Evolutionary conservation across 1,140 invertebrate species (phyloP).

Genomic region (Bombus difficillimus): DNA sequence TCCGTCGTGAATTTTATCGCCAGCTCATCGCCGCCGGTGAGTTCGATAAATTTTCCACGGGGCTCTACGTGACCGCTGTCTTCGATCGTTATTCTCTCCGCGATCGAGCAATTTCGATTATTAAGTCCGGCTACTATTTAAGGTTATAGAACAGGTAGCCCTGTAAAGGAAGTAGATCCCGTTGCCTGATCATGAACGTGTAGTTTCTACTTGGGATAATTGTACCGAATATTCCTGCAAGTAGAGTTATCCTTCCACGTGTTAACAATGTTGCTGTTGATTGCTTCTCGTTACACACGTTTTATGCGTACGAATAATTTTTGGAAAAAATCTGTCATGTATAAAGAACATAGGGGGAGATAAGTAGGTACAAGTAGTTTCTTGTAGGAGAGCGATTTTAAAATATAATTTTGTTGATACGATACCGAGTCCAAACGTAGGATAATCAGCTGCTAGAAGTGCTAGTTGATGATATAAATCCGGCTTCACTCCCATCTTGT

Average conservation of each 20-base stretch:
- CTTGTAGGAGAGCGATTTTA: no score
- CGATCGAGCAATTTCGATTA: conserved; percentile 29
- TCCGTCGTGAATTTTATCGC: conserved; percentile 44
- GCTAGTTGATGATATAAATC: no score
- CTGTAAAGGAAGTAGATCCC: not conserved
- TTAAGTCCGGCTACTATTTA: not conserved
- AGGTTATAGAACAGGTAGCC: not conserved
- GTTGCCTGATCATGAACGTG: not conserved
- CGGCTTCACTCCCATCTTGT: no score
- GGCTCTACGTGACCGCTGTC: not conserved
- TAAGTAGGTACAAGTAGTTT: no score
- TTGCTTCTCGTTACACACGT: not conserved
- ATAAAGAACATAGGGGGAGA: not conserved
- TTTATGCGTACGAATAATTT: not conserved
- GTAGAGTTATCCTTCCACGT: not conserved
- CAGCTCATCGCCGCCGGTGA: conserved; percentile 4
- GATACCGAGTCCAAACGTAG: not conserved
- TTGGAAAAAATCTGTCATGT: not conserved
- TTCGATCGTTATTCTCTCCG: conserved; percentile 12
- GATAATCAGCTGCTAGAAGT: not conserved
- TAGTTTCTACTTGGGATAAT: not conserved
- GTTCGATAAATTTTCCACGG: conserved; percentile 29
- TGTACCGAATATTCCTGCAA: not conserved
- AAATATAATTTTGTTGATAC: no score
- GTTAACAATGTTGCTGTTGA: not conserved